phyloP scores from a whole-genome alignment of 2,797 vertebrate genomes.

The Neosilurus hyrtlii region DNA sequence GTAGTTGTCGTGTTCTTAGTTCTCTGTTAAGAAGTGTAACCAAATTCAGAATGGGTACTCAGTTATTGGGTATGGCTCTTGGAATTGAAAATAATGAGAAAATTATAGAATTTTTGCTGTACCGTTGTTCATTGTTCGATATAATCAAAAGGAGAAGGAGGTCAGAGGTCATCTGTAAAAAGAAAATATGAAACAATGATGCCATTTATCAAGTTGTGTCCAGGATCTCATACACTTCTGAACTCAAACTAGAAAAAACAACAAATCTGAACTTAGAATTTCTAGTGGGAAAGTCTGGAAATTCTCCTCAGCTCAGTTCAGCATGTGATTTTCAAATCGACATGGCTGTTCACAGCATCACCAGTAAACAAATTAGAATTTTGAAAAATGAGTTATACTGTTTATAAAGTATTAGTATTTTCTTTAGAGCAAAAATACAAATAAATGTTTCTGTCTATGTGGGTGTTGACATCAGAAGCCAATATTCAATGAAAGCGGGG shows the following conservation, averaged over 20 bases:
- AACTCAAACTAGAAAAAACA: not conserved
- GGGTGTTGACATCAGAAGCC: constrained; percentile 41
- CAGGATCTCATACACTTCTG: not conserved
- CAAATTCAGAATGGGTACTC: not conserved
- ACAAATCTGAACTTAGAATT: not conserved
- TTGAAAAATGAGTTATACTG: not conserved
- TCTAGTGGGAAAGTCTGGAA: not conserved
- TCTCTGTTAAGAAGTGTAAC: not conserved
- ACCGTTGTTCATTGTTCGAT: not conserved
- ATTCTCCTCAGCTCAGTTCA: too few species aligned
- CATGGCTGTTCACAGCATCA: not conserved
- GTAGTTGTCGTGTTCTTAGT: not conserved
- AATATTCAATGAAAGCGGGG: constrained; percentile 50
- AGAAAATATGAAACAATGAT: constrained; percentile 39
- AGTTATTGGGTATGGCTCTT: not conserved
- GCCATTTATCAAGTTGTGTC: constrained; percentile 14
- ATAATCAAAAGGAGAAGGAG: not conserved
- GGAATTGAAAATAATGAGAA: not conserved
- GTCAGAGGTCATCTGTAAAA: constrained; percentile 32
- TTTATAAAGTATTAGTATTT: not conserved
- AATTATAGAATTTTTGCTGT: not conserved
- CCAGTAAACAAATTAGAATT: not conserved
- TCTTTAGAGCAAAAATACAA: not conserved
- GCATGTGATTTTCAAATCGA: not conserved
- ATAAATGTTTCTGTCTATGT: constrained; percentile 36